phyloP scores from a whole-genome alignment of 2,113 vertebrate genomes.

The Hemibagrus wyckioides region DNA sequence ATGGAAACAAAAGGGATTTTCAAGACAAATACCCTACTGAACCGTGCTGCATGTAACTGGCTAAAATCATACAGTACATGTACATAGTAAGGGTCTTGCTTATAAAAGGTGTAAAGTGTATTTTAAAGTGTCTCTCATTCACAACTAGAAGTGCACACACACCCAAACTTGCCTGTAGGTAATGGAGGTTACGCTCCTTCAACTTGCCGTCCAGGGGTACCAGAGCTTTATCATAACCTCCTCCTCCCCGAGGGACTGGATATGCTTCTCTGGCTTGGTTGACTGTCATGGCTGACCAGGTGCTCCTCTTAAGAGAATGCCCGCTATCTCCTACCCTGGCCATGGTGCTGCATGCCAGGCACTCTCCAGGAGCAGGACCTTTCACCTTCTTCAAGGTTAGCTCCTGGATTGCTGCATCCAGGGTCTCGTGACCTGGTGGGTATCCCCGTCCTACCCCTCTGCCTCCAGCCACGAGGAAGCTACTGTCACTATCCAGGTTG shows the following conservation, averaged over 20 bases:
- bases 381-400: slow-evolving; percentile 94
- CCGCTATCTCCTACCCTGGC: slow-evolving; percentile 79
- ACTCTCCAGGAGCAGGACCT: slow-evolving; percentile 82
- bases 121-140: not conserved
- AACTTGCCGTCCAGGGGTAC: slow-evolving; percentile 88
- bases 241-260: slow-evolving; percentile 72
- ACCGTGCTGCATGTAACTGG: not conserved
- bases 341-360: slow-evolving; percentile 91
- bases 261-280: slow-evolving; percentile 96
- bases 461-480: slow-evolving; percentile 82
- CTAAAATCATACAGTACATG: not conserved
- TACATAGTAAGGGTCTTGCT: not conserved
- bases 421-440: slow-evolving; percentile 85
- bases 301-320: slow-evolving; percentile 92
- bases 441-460: slow-evolving; percentile 60
- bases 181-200: slow-evolving; percentile 93
- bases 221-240: slow-evolving; percentile 85
- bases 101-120: not conserved
- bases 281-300: slow-evolving; percentile 98
- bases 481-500: slow-evolving; percentile 98
- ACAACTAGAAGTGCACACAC: not conserved
- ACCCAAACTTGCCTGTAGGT: slow-evolving; percentile 85
- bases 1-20: not conserved
- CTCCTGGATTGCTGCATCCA: slow-evolving; percentile 95
- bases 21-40: not conserved